Base-by-base conservation (phyloP, 2,113 vertebrate genomes). In the Menura novaehollandiae region DNA sequence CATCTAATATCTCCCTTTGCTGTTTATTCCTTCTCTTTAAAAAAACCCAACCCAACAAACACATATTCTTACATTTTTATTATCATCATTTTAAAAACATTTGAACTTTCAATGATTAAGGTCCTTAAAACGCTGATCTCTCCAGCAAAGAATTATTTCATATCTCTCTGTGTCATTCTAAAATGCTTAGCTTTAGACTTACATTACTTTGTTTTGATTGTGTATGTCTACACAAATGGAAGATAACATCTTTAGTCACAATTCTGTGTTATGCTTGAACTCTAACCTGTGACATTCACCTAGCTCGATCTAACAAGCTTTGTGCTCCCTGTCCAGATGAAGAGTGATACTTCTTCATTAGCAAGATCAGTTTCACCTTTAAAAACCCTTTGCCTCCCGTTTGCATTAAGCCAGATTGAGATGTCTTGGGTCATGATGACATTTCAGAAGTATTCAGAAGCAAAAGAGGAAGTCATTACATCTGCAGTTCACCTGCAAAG, bases 401-500 rank as follows among this genome's bases (percentile, higher is more conserved):
- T 98, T 97, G 97, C 97, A 95, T 97, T 95, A 96, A 97, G 97
- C 80, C 60, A 95, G 96, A 98, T 98, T 98, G 97, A 98, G 98
- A 98, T 80, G 79, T 98, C 97, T 98, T 93, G 91, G 96, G 97
- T 96, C 95, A 89, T 94, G 91, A 95, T 98, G 98, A 98, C 97
- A 98, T 98, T 97, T 98, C 91, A 82, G 87, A 95, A 96, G 96
- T 93, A 97, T 95, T 96, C 95, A 82, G 97, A 93, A 96, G 96
- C 95, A 94, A 97, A 95, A 97, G 96, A 96, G 94, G 97, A 97
- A 98, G 97, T 97, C 98, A 98, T 98, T 98, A 98, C 98, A 98
- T 97, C 97, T 96, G 82, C 94, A 95, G 95, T 98, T 98, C 98
- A 98, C 98, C 98, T 98, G 97, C 98, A 98, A 98, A 98, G 98